Conservation (phyloP, 64 coral and sea anemone genomes). For the Pocillopora damicornis region DNA sequence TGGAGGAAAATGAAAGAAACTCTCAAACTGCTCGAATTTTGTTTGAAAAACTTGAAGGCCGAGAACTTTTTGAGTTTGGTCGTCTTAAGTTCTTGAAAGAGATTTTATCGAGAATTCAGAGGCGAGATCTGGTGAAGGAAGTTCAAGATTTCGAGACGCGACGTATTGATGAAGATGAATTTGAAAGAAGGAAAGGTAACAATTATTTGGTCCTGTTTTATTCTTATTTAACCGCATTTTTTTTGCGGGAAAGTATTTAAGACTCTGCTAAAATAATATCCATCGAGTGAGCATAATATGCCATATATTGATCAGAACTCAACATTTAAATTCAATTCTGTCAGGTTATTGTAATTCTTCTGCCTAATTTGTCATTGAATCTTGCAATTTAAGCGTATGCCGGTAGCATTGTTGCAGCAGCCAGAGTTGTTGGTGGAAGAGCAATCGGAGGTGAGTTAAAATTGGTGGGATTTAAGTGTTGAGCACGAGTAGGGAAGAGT, state of each 20-base stretch:
- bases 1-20: neutral
- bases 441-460: slow-evolving; percentile 2
- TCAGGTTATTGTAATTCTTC: no score
- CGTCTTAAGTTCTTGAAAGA: neutral
- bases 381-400: neutral
- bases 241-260: no score
- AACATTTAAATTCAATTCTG: no score
- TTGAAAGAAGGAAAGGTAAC: neutral
- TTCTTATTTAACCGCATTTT: no score
- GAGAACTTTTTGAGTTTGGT: neutral
- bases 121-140: neutral
- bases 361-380: no score
- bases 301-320: no score
- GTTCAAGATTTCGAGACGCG: neutral
- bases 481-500: no score
- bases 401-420: neutral
- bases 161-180: neutral
- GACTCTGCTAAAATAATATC: no score
- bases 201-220: no score
- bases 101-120: neutral
- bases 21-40: neutral
- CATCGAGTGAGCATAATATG: no score
- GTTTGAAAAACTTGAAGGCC: neutral
- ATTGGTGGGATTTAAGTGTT: neutral
- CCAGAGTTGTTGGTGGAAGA: neutral